Base-by-base conservation (phyloP, 1,140 invertebrate species). In the Elymnias hypermnestra region DNA sequence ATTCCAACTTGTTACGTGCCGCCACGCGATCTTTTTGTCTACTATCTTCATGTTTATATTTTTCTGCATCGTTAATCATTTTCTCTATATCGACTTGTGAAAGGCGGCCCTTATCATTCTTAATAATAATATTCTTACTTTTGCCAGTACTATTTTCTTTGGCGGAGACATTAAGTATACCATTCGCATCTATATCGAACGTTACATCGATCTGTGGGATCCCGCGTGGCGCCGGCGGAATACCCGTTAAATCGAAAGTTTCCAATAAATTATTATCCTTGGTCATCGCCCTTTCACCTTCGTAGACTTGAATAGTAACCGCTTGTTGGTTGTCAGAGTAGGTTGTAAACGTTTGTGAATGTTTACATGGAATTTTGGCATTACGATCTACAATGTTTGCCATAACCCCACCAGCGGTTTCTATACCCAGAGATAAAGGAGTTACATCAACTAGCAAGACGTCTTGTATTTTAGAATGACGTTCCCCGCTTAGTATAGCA, bases 101-200 rank as follows among this genome's bases (percentile, higher is more conserved):
- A 2, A 98, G 84, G 28, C 96, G 90, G 2, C 96, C 95, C 78
- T 97, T 97, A 75, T 98, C 96, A 66, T 98, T 98, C 35, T 94
- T 95, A 41, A 98, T 98, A n/a, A 93, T 90, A 40, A 94, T 93
- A 60, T 91, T 93, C 61, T 95, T 92, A 5, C 89, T 89, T 52
- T 92, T 92, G 12, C 93, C 93, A 3, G 92, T 94, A 43, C 91
- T 92, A 43, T 68, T 78, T 42, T 83, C 78, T 55, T 81, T 85
- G 29, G 89, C 89, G 0, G 89, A 87, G 0, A 94, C 93, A 55
- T 90, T 91, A 12, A 94, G 72, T 8, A 94, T 92, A n/a, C 92
- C 92, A 53, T 93, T 93, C 1, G 91, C 91, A 39, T 92, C 91
- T 12, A 92, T 72, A 53, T 92, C 89, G 53, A 92, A 92, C 0